Conservation (phyloP, 2,113 vertebrate species). For the Hymenochirus boettgeri region DNA sequence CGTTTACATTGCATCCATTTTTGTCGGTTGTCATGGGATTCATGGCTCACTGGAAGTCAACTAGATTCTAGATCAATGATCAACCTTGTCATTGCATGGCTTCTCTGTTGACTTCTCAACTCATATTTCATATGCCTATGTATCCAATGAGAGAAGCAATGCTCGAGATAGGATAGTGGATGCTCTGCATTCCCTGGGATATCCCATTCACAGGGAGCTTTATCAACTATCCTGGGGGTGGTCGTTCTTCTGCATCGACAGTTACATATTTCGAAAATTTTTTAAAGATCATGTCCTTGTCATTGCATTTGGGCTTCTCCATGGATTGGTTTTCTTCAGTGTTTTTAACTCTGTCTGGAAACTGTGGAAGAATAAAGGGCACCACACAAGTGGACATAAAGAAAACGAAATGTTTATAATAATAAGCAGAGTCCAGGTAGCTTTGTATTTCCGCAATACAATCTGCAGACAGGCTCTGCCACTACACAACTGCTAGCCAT, state of each 20-base stretch:
- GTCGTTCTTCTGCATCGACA: conserved; percentile 52
- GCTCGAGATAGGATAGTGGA: conserved; percentile 55
- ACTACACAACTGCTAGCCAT: too few relatives aligned
- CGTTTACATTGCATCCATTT: conserved; percentile 65
- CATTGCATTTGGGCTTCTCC: conserved; percentile 60
- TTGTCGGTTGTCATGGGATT: conserved; percentile 66
- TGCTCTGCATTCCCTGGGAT: conserved; percentile 60
- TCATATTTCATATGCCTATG: conserved; percentile 60
- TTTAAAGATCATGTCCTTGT: conserved; percentile 70
- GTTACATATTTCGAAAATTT: conserved; percentile 63
- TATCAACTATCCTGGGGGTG: conserved; percentile 71
- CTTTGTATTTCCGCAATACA: too few relatives aligned
- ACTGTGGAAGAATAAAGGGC: too few relatives aligned
- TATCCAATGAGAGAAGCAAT: conserved; percentile 53
- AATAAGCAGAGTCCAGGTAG: too few relatives aligned
- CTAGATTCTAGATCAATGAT: conserved; percentile 72
- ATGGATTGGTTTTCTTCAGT: conserved; percentile 64
- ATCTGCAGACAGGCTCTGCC: too few relatives aligned
- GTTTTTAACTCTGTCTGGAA: conserved; percentile 66
- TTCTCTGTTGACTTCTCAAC: conserved; percentile 73
- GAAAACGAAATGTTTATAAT: background rate
- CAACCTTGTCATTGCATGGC: conserved; percentile 67
- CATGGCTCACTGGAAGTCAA: conserved; percentile 66
- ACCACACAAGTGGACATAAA: too few relatives aligned
- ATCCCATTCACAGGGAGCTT: conserved; percentile 56